Evolutionary conservation across 2,797 vertebrate genomes (phyloP).

Genomic region (Lagorchestes hirsutus): DNA sequence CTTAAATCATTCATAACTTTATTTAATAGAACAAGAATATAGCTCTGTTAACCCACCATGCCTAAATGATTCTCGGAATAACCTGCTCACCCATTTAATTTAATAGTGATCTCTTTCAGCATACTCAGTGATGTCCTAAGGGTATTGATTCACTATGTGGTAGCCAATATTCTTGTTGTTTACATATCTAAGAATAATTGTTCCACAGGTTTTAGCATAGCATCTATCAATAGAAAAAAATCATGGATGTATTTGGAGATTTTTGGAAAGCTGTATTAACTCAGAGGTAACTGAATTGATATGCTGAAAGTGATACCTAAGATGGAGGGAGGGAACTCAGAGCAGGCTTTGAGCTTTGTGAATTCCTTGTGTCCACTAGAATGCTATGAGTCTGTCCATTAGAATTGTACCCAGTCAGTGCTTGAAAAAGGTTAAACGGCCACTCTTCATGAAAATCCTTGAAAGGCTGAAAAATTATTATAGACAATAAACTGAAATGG

Average conservation of each 20-base stretch:
- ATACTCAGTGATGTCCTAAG: neutral
- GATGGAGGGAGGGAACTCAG: neutral
- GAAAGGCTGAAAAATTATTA: slow-evolving; percentile 25
- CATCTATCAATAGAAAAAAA: neutral
- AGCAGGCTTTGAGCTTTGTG: neutral
- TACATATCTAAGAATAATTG: neutral
- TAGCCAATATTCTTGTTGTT: neutral
- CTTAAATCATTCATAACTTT: slow-evolving; percentile 65
- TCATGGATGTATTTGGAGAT: neutral
- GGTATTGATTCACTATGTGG: neutral
- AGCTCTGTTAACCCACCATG: neutral
- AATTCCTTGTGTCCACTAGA: neutral
- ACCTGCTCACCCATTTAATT: slow-evolving; percentile 13
- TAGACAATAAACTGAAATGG: slow-evolving; percentile 18
- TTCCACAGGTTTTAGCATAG: neutral
- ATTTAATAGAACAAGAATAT: slow-evolving; percentile 58
- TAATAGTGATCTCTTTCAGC: neutral
- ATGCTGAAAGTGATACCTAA: neutral
- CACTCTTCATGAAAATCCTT: neutral
- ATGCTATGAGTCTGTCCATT: slow-evolving; percentile 18
- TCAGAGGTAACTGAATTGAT: slow-evolving; percentile 15
- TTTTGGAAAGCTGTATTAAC: slow-evolving; percentile 4
- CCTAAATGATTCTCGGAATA: neutral
- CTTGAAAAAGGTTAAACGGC: slow-evolving; percentile 25
- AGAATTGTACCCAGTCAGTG: neutral